These are phyloP conservation scores for Manis pentadactyla DNA, from an alignment of 2,797 vertebrate genomes.

Conservation along the genomic window DNA sequence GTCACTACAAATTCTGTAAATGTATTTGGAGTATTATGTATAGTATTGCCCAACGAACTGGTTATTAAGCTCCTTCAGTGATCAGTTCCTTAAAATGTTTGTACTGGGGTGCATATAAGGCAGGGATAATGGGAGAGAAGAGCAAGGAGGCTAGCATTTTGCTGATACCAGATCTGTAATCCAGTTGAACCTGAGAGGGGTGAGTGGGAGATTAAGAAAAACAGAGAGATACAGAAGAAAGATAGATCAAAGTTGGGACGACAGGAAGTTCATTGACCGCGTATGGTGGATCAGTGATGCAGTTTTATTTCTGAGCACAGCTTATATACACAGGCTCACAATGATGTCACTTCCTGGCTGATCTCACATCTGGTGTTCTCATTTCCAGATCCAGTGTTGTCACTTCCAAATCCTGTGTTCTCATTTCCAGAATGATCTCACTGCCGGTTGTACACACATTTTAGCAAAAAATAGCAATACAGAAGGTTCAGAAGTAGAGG, in stretches of 20 bases:
- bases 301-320: too few species aligned
- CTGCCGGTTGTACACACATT: too few species aligned
- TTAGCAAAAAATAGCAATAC: background rate
- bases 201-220: too few species aligned
- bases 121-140: background rate
- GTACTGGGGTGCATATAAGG: background rate
- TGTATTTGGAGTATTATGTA: conserved; percentile 45
- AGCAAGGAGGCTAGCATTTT: background rate
- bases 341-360: too few species aligned
- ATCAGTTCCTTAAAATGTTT: conserved; percentile 41
- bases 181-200: too few species aligned
- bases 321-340: too few species aligned
- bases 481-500: background rate
- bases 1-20: conserved; percentile 59
- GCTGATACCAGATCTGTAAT: background rate
- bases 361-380: too few species aligned
- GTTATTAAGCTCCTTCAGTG: conserved; percentile 59
- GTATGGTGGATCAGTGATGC: too few species aligned
- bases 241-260: background rate
- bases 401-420: too few species aligned
- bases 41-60: conserved; percentile 51
- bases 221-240: background rate
- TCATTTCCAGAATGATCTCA: too few species aligned
- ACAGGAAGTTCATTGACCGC: too few species aligned
- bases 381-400: too few species aligned